Evolutionary conservation across 2,113 vertebrate genomes (phyloP).

Genomic region (Tyrannus savana): DNA sequence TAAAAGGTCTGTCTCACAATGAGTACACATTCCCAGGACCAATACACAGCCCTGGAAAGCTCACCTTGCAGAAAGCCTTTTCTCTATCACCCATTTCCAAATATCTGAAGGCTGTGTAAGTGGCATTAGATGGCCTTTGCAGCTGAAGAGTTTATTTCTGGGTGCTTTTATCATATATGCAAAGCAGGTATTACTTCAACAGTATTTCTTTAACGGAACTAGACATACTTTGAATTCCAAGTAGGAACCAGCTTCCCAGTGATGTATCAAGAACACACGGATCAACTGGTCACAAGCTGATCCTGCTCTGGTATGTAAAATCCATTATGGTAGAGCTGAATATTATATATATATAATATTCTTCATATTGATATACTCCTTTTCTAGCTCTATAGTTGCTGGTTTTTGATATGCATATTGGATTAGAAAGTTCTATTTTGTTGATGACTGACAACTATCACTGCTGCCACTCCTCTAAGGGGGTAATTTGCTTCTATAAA

Average conservation of each 20-base stretch:
- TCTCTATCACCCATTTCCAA: background rate
- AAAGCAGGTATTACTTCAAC: background rate
- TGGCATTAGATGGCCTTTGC: background rate
- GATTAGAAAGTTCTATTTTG: background rate
- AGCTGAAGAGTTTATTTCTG: background rate
- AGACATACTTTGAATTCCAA: background rate
- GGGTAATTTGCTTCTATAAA: background rate
- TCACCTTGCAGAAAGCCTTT: background rate
- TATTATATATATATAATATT: background rate
- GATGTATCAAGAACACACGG: background rate
- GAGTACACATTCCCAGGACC: background rate
- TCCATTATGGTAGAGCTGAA: background rate
- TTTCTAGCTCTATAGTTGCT: background rate
- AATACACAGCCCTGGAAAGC: background rate
- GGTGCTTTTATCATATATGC: background rate
- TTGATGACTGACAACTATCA: background rate
- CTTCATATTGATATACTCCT: background rate
- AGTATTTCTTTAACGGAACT: background rate
- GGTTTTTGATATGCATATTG: background rate
- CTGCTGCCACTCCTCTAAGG: background rate
- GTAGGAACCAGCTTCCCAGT: background rate
- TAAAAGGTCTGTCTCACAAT: accelerated
- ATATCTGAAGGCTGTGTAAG: background rate
- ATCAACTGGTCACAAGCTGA: background rate
- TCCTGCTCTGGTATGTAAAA: background rate